phyloP scores from a whole-genome alignment of 2,888 invertebrate genomes.

The Eupithecia exiguata region DNA sequence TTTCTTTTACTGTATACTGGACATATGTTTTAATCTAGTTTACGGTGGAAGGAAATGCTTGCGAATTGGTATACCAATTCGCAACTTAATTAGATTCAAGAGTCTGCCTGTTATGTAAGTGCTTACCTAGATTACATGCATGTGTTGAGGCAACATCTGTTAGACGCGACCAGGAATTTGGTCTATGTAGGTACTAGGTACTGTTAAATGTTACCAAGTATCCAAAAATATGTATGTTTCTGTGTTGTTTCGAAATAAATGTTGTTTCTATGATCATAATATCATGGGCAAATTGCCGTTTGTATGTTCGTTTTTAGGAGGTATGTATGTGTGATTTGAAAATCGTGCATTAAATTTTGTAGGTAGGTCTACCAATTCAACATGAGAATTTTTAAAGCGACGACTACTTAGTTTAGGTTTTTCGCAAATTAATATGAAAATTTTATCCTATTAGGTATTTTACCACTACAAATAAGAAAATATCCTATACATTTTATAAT shows the following conservation, averaged over 20 bases:
- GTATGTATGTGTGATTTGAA: background rate
- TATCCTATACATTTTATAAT: background rate
- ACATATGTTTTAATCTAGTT: too few species aligned
- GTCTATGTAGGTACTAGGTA: conserved; percentile 1
- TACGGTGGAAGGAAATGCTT: too few species aligned
- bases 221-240: background rate
- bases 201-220: background rate
- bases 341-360: background rate
- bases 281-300: background rate
- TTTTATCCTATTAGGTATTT: background rate
- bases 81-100: too few species aligned
- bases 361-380: background rate
- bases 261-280: background rate
- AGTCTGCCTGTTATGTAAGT: too few species aligned
- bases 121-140: background rate
- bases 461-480: background rate
- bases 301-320: background rate
- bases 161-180: background rate
- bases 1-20: too few species aligned
- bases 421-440: background rate
- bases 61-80: too few species aligned
- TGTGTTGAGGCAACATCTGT: too few species aligned
- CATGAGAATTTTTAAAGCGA: background rate
- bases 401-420: background rate
- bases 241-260: background rate